A percentile compares a stretch with the other conserved stretches of the same genome.
These are phyloP conservation scores for Drosophila mauritiana DNA, from an alignment of 1,140 invertebrate genomes.

Conservation along the genomic window DNA sequence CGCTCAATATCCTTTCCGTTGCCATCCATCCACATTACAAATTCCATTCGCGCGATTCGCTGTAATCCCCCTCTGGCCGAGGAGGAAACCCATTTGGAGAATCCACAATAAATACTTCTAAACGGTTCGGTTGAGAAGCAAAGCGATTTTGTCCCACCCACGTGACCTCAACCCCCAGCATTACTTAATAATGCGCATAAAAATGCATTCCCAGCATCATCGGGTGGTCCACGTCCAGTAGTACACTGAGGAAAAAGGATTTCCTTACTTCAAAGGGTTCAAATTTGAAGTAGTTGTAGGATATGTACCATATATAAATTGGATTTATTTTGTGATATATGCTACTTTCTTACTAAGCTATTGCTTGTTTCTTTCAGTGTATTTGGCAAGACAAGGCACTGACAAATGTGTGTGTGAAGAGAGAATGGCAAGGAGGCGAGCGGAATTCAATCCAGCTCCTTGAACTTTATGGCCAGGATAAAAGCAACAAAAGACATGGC, in stretches of 20 bases:
- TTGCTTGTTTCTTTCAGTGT: background rate
- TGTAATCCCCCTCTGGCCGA: background rate
- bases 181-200: conserved; percentile 57
- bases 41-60: conserved; percentile 11
- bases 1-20: conserved; percentile 14
- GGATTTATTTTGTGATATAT: background rate
- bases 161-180: background rate
- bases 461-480: conserved; percentile 62
- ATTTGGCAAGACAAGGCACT: conserved; percentile 2
- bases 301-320: background rate
- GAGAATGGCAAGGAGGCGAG: background rate
- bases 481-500: conserved; percentile 20
- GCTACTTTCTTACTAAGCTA: too few species aligned
- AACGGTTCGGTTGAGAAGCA: conserved; percentile 35
- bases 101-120: conserved; percentile 41
- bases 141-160: conserved; percentile 39
- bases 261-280: background rate
- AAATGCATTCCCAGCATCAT: conserved; percentile 46
- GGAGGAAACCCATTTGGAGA: conserved; percentile 21
- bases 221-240: conserved; percentile 6
- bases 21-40: conserved; percentile 7
- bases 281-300: too few species aligned
- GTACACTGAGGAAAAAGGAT: background rate
- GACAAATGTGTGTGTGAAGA: conserved; percentile 20
- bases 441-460: conserved; percentile 41